A percentile compares a stretch with the other conserved stretches of the same genome.
phyloP scores from a whole-genome alignment of 2,113 vertebrate genomes.

The Ciconia boyciana region DNA sequence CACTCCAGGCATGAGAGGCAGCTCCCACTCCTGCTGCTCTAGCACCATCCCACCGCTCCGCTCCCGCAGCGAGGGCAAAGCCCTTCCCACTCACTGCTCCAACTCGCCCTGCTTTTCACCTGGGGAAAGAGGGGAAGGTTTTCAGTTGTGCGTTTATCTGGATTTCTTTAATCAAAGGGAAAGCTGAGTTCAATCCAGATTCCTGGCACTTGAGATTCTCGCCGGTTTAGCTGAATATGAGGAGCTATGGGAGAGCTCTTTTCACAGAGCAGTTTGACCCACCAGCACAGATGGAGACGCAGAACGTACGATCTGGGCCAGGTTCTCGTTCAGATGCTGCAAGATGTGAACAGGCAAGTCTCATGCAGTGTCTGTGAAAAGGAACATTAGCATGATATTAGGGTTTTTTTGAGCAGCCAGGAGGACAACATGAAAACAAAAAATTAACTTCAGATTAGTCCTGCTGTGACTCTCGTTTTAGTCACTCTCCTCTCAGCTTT shows the following conservation, averaged over 20 bases:
- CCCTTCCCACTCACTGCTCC: background rate
- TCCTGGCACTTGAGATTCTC: background rate
- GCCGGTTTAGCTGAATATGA: background rate
- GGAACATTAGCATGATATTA: background rate
- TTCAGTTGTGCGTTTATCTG: background rate
- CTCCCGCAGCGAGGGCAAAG: background rate
- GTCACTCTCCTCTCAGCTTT: background rate
- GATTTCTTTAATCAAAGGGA: background rate
- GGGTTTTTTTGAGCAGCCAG: background rate
- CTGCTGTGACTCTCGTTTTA: background rate
- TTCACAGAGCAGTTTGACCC: constrained; percentile 20
- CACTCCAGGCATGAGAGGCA: background rate
- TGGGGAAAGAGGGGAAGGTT: background rate
- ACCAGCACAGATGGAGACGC: background rate
- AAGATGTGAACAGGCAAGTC: background rate
- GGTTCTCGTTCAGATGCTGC: background rate
- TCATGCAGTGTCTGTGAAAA: background rate
- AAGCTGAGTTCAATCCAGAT: background rate
- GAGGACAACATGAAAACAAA: background rate
- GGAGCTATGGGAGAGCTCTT: background rate
- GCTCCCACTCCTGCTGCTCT: background rate
- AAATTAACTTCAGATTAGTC: background rate
- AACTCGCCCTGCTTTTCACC: background rate
- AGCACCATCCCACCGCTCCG: accelerated
- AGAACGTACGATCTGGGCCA: background rate